Conservation (phyloP, 1,140 invertebrate species). For the Papilio helenus region DNA sequence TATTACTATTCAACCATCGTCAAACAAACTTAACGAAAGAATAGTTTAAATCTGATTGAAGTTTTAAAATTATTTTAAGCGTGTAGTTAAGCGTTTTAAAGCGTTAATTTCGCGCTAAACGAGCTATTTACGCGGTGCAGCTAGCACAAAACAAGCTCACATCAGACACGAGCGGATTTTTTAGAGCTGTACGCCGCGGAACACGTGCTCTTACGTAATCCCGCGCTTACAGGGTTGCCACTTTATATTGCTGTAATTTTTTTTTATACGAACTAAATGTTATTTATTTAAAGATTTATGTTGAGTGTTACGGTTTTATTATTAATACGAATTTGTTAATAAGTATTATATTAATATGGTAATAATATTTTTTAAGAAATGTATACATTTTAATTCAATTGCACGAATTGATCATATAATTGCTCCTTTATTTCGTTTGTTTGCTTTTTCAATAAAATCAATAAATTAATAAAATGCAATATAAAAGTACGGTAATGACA, state of each 20-base stretch:
- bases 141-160: conserved; percentile 27
- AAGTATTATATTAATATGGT: too few species aligned
- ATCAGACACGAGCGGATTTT: conserved; percentile 19
- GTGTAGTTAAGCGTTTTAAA: conserved; percentile 13
- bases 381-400: too few species aligned
- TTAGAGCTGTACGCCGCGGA: conserved; percentile 13
- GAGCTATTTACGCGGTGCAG: conserved; percentile 2
- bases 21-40: not conserved
- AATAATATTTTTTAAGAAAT: too few species aligned
- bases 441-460: too few species aligned
- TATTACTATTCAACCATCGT: not conserved
- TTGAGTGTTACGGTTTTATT: not conserved
- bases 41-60: not conserved
- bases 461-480: too few species aligned
- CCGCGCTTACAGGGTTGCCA: conserved; percentile 16
- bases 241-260: not conserved
- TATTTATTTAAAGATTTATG: not conserved
- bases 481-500: too few species aligned
- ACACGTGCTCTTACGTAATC: conserved; percentile 34
- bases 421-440: too few species aligned
- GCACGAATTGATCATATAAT: too few species aligned
- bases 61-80: not conserved
- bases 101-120: conserved; percentile 14
- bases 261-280: not conserved
- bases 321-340: not conserved